Evolutionary conservation across 2,113 vertebrate genomes (phyloP).

Genomic region (Periophthalmodon schlosseri): DNA sequence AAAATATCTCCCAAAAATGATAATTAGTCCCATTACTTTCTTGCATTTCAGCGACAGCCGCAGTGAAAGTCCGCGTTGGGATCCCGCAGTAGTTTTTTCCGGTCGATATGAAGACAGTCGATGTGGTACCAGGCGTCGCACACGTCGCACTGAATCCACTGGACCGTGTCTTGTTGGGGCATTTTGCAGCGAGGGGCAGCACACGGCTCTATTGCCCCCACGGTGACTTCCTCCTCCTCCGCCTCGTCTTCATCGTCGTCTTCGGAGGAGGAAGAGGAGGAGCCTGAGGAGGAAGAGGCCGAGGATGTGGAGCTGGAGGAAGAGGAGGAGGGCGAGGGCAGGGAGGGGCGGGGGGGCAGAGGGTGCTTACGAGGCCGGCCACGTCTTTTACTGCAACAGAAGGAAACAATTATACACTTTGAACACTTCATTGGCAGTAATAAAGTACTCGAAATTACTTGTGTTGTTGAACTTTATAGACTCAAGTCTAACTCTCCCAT

Average conservation of each 20-base stretch:
- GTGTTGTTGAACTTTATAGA: too few relatives aligned
- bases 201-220: conserved; percentile 72
- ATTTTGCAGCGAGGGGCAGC: conserved; percentile 76
- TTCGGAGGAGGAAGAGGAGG: conserved; percentile 56
- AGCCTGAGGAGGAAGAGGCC: conserved; percentile 66
- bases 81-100: conserved; percentile 75
- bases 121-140: conserved; percentile 86
- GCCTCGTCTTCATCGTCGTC: conserved; percentile 16
- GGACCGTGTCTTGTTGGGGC: conserved; percentile 85
- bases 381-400: conserved; percentile 71
- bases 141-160: conserved; percentile 89
- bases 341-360: conserved; percentile 58
- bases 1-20: neutral
- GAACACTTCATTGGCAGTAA: too few relatives aligned
- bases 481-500: too few relatives aligned
- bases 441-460: too few relatives aligned
- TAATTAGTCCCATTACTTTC: neutral
- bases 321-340: conserved; percentile 68
- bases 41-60: conserved; percentile 68
- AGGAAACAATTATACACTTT: too few relatives aligned
- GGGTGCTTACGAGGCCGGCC: conserved; percentile 83
- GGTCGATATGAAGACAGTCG: conserved; percentile 79
- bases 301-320: conserved; percentile 73
- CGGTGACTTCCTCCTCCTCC: conserved; percentile 25
- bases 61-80: conserved; percentile 83